phyloP scores from a whole-genome alignment of 1,140 invertebrate species.

The Telenomus remus region DNA sequence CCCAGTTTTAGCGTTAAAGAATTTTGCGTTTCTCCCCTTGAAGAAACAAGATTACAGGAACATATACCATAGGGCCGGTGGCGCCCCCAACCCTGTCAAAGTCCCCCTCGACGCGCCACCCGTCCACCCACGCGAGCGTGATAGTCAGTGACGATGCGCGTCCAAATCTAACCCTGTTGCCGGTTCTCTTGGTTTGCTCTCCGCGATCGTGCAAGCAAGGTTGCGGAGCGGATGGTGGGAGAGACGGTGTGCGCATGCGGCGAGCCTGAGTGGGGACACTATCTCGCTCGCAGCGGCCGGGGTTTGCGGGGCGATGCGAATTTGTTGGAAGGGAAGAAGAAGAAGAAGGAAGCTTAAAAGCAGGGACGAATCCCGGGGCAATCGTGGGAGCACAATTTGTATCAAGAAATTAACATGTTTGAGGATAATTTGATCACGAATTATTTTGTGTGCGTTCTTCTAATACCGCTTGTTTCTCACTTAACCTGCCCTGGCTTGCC shows the following conservation, averaged over 20 bases:
- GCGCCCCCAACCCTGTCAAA: conserved; percentile 7
- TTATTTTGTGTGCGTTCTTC: conserved; percentile 6
- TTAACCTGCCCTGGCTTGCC: not conserved
- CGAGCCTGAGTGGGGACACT: conserved; percentile 43
- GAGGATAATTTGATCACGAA: conserved; percentile 19
- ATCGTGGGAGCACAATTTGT: conserved; percentile 49
- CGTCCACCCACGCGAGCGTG: conserved; percentile 60
- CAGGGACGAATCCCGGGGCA: conserved; percentile 46
- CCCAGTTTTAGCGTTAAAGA: conserved; percentile 61
- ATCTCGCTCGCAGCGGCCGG: conserved; percentile 39
- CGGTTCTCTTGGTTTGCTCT: conserved; percentile 65
- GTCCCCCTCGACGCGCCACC: conserved; percentile 43
- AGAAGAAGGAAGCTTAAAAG: conserved; percentile 53
- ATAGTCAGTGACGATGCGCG: conserved; percentile 68
- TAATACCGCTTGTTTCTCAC: too few species aligned
- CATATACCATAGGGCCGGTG: conserved; percentile 47
- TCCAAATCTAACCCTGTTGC: conserved; percentile 69
- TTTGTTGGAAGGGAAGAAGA: conserved; percentile 46
- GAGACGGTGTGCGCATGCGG: conserved; percentile 18
- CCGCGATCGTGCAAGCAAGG: conserved; percentile 54
- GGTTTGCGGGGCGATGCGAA: conserved; percentile 9
- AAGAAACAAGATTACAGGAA: conserved; percentile 69
- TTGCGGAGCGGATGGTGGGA: conserved; percentile 29
- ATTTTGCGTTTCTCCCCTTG: conserved; percentile 57
- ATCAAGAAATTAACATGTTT: conserved; percentile 51